Percentiles rank a stretch among this genome's conserved stretches.
Conservation (phyloP, 2,113 vertebrate species). For the Dasyprocta punctata region DNA sequence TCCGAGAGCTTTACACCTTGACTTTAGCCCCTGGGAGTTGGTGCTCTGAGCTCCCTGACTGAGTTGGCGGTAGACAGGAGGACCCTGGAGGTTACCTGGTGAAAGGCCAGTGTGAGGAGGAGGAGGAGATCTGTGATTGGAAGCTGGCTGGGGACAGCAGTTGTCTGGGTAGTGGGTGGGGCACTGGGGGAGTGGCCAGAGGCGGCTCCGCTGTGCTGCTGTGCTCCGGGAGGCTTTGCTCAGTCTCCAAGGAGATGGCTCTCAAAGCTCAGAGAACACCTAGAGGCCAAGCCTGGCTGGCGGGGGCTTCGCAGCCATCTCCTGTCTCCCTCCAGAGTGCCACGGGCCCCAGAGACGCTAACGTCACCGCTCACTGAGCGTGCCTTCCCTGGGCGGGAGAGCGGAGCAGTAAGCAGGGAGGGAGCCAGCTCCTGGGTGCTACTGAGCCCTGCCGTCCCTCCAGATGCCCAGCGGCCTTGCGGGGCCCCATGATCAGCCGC, state of each 20-base stretch:
- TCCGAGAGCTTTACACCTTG: background rate
- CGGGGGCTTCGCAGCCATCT: background rate
- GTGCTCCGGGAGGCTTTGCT: too few relatives aligned
- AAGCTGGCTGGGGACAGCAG: background rate
- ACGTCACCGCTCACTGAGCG: background rate
- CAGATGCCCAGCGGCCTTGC: too few relatives aligned
- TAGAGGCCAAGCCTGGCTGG: background rate
- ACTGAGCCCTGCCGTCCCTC: too few relatives aligned
- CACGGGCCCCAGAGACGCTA: background rate
- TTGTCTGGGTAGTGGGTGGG: background rate
- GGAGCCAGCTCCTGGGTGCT: background rate
- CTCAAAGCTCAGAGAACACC: background rate
- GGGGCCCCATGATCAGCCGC: background rate
- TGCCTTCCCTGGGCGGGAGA: background rate
- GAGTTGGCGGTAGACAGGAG: background rate
- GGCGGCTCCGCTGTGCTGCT: too few relatives aligned
- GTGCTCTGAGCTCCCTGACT: background rate
- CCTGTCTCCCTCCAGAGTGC: too few relatives aligned
- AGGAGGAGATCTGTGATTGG: background rate
- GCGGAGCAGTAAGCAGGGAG: background rate
- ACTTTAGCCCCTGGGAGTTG: background rate
- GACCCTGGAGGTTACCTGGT: background rate
- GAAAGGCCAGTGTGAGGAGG: too few relatives aligned
- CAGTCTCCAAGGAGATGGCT: background rate
- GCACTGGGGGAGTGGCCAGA: background rate